Evolutionary conservation across 1,140 invertebrate genomes (phyloP), one percentile per base, ranked within the genome.

Genomic region (Scaptomyza graminum): DNA sequence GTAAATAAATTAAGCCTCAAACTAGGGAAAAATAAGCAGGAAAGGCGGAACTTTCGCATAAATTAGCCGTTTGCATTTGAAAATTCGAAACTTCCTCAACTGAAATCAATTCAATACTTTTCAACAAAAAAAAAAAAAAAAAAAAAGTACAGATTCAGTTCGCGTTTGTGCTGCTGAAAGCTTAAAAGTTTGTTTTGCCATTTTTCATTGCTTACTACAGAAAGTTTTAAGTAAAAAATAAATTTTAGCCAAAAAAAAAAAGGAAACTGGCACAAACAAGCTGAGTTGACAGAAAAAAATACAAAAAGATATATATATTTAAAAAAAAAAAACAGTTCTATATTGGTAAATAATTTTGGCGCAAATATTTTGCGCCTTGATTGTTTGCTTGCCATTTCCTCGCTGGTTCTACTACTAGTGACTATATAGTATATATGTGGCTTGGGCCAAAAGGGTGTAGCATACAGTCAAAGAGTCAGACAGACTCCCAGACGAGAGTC

Each of bases 221-320:
- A 88, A 88, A 88, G 84, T 88, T 88, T 88, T 88, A 88, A 80
- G 84, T 78, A 88, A 88, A 88, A 89, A 79, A 88, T 88, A 88
- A 88, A 88, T 88, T 88, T 88, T 70, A 66, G 70, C 76, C 55
- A 56, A 54, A 72, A 54, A 60, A 84, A 71, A 52, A 71, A 66
- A 76, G 2, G 31, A 54, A 83, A 87, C 70, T 87, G 78, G 57
- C 69, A 62, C 46, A 61, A 71, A 71, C 18, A 39, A 34, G 34
- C 31, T 13, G 55, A 60, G 69, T 71, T 70, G 54, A 61, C 73
- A 34, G 8, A 34, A 34, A 73, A 46, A 64, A 57, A 52, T 54
- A 31, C 28, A 31, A 16, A 47, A 43, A 66, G 56, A 39, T 43
- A 56, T 13, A 51, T 15, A 46, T 49, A 43, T 50, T 22, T 18